phyloP scores from a whole-genome alignment of 2,888 invertebrate genomes.

The Hirtodrosophila histrioides region DNA sequence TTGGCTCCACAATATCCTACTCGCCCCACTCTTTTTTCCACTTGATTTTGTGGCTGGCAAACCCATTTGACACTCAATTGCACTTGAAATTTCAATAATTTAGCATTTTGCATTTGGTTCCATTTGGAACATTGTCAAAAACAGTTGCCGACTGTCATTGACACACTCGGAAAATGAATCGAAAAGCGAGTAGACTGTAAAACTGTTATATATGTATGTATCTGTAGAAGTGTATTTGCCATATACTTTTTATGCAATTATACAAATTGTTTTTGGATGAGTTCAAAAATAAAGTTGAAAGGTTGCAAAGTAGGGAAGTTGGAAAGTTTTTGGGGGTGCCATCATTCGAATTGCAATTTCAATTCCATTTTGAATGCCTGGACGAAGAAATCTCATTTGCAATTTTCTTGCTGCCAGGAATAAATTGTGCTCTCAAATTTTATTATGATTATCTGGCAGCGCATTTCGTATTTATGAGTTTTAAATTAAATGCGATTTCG shows the following conservation, averaged over 20 bases:
- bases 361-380: slow-evolving; percentile 41
- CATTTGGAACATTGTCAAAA: slow-evolving; percentile 52
- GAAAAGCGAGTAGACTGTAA: background rate
- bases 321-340: slow-evolving; percentile 4
- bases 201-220: background rate
- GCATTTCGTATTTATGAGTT: slow-evolving; percentile 80
- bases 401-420: slow-evolving; percentile 46
- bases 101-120: slow-evolving; percentile 45
- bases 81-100: slow-evolving; percentile 59
- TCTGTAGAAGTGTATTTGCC: background rate
- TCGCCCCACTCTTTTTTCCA: slow-evolving; percentile 1
- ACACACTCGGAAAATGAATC: slow-evolving; percentile 25
- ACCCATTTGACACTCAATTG: slow-evolving; percentile 71
- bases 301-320: slow-evolving; percentile 21
- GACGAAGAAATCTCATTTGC: slow-evolving; percentile 54
- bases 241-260: slow-evolving; percentile 45
- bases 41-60: slow-evolving; percentile 40
- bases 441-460: slow-evolving; percentile 70
- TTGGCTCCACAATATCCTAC: slow-evolving; percentile 31
- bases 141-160: slow-evolving; percentile 34
- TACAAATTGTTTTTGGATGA: slow-evolving; percentile 52
- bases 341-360: slow-evolving; percentile 26
- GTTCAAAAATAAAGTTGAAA: too few species aligned
- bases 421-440: slow-evolving; percentile 60
- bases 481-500: slow-evolving; percentile 76